Conservation (phyloP, 2,797 vertebrate genomes). For the Phoxinus dragarum region DNA sequence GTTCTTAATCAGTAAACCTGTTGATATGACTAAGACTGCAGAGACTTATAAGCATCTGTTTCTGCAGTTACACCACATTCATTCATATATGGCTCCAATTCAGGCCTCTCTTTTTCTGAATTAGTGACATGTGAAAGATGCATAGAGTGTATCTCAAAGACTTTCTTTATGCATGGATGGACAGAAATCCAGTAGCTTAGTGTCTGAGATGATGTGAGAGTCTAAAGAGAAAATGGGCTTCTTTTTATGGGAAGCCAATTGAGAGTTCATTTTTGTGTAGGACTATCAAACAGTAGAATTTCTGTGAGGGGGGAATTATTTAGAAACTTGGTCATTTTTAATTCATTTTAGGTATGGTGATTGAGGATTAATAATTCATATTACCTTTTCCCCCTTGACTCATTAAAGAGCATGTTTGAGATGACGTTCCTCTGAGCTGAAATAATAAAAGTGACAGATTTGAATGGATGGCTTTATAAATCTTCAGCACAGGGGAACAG, state of each 20-base stretch:
- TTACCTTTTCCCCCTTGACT: slow-evolving; percentile 80
- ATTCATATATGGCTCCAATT: neutral
- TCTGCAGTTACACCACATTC: neutral
- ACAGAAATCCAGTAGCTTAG: slow-evolving; percentile 12
- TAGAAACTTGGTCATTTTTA: slow-evolving; percentile 66
- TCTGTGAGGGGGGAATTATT: slow-evolving; percentile 47
- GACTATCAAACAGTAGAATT: slow-evolving; percentile 13
- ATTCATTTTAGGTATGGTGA: slow-evolving; percentile 78
- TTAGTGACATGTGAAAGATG: slow-evolving; percentile 9
- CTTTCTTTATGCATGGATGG: slow-evolving; percentile 15
- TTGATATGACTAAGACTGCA: neutral
- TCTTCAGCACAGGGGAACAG: slow-evolving; percentile 43
- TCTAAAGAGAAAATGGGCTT: neutral
- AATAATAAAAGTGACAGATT: slow-evolving; percentile 63
- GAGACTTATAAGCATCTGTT: neutral
- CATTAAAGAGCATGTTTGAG: slow-evolving; percentile 72
- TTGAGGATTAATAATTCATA: slow-evolving; percentile 83
- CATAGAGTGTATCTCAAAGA: neutral
- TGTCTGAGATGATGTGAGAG: neutral
- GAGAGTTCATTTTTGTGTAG: slow-evolving; percentile 10
- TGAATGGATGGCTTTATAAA: slow-evolving; percentile 62
- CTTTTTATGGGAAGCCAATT: slow-evolving; percentile 1
- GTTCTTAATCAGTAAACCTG: slow-evolving; percentile 1
- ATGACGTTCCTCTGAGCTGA: slow-evolving; percentile 49
- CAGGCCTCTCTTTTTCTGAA: neutral